A percentile compares a stretch with the other conserved stretches of the same genome.
These are phyloP conservation scores for Trogon surrucura DNA, from an alignment of 2,113 vertebrate genomes.

Conservation along the genomic window DNA sequence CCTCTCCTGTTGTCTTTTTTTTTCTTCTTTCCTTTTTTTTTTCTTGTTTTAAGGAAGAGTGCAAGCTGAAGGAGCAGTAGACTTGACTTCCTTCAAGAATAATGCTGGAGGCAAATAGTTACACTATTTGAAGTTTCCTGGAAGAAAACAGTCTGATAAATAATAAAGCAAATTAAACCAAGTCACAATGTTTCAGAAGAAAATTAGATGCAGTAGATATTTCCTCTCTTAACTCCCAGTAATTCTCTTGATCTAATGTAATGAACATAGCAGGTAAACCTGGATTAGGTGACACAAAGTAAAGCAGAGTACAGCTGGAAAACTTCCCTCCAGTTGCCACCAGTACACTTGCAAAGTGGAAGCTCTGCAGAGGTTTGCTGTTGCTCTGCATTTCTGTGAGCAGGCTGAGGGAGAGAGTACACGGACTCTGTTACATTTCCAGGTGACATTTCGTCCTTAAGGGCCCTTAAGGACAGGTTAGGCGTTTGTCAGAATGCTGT, in stretches of 20 bases:
- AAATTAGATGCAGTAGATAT: not conserved
- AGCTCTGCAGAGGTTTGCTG: not conserved
- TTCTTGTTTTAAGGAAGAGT: not conserved
- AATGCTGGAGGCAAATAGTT: not conserved
- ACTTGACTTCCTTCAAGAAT: not conserved
- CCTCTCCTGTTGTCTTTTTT: not conserved
- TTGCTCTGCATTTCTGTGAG: not conserved
- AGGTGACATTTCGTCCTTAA: not conserved
- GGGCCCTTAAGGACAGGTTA: not conserved
- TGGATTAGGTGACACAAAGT: not conserved
- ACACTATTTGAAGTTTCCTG: accelerated
- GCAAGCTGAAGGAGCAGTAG: not conserved
- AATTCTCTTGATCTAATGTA: not conserved
- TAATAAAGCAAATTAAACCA: not conserved
- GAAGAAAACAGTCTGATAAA: not conserved
- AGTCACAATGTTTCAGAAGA: not conserved
- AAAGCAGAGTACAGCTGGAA: not conserved
- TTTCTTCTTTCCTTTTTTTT: accelerated
- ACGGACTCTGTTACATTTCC: not conserved
- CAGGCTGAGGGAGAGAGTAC: not conserved
- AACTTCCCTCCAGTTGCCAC: not conserved
- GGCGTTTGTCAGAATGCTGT: not conserved
- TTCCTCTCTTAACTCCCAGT: not conserved
- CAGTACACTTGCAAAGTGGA: not conserved
- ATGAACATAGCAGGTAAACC: not conserved